These are phyloP conservation scores for Pterocles burchelli DNA, from an alignment of 2,113 vertebrate species.

Conservation along the genomic window DNA sequence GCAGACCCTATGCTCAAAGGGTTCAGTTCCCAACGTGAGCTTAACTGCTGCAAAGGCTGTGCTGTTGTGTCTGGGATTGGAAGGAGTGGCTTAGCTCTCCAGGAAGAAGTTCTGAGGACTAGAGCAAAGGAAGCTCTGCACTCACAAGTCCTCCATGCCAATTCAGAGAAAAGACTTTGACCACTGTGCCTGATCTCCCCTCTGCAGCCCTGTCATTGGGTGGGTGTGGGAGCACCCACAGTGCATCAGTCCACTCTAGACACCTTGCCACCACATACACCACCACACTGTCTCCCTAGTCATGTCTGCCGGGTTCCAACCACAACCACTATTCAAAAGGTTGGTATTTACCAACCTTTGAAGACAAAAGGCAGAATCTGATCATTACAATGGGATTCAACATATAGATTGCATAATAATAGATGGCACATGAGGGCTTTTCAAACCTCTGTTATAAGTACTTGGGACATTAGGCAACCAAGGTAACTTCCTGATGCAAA, in stretches of 20 bases:
- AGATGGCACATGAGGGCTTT: fast-evolving
- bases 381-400: not conserved
- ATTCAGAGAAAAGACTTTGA: not conserved
- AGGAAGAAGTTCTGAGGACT: not conserved
- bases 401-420: not conserved
- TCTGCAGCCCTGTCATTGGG: not conserved
- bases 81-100: not conserved
- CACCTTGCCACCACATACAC: not conserved
- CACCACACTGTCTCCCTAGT: not conserved
- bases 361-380: not conserved
- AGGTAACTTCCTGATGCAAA: no score
- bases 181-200: not conserved
- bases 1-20: fast-evolving
- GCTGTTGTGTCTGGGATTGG: not conserved
- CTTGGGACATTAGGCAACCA: not conserved
- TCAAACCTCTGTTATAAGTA: not conserved
- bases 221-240: fast-evolving
- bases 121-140: not conserved
- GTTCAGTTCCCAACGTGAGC: not conserved
- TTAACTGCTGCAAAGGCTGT: fast-evolving
- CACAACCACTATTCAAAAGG: not conserved
- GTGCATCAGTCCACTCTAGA: not conserved
- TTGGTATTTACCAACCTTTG: not conserved
- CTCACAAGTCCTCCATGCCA: not conserved
- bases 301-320: not conserved